phyloP scores from a whole-genome alignment of 2,797 vertebrate genomes.

The Catharus ustulatus region DNA sequence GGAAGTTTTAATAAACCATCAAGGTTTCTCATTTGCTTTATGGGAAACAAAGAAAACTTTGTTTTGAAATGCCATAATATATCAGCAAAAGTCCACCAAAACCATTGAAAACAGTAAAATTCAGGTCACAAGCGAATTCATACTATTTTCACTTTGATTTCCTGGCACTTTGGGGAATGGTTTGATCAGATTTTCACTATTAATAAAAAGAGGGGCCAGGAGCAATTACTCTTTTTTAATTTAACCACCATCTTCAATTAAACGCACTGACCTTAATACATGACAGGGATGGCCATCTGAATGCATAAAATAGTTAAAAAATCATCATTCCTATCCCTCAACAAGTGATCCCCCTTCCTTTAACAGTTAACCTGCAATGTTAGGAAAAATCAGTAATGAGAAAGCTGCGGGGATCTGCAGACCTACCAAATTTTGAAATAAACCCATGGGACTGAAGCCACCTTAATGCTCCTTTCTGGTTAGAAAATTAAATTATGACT shows the following conservation, averaged over 20 bases:
- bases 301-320: background rate
- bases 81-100: background rate
- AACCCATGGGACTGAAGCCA: background rate
- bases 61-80: background rate
- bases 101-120: background rate
- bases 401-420: background rate
- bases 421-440: background rate
- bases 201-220: background rate
- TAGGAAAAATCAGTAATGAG: constrained; percentile 8
- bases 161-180: background rate
- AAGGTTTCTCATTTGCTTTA: background rate
- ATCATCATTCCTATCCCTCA: background rate
- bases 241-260: constrained; percentile 2
- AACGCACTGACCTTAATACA: background rate
- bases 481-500: background rate
- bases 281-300: background rate
- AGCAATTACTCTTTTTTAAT: constrained; percentile 15
- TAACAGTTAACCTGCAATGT: background rate
- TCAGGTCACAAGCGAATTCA: background rate
- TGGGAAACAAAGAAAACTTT: background rate
- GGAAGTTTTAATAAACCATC: constrained; percentile 1
- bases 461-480: background rate
- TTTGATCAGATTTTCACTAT: background rate
- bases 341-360: background rate
- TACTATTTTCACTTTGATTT: constrained; percentile 5